These are phyloP conservation scores for Setophaga coronata DNA, from an alignment of 2,113 vertebrate species.

Conservation along the genomic window DNA sequence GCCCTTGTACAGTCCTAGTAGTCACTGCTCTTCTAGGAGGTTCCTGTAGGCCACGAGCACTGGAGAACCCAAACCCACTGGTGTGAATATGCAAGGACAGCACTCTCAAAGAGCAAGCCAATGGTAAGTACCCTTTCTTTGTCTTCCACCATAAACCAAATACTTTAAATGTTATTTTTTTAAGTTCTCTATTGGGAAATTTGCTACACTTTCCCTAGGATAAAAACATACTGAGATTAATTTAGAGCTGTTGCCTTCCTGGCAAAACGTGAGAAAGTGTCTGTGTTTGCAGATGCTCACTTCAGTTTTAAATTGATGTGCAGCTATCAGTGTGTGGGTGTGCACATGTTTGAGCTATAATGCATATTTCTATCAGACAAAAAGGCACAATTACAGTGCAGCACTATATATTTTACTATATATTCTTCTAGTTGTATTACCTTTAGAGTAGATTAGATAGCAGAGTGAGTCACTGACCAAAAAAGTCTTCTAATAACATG, in stretches of 20 bases:
- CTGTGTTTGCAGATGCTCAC: neutral
- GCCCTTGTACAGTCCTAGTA: constrained; percentile 24
- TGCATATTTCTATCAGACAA: neutral
- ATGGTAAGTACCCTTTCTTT: constrained; percentile 21
- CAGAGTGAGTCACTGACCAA: neutral
- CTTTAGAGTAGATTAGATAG: neutral
- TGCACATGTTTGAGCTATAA: neutral
- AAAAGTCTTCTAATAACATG: neutral
- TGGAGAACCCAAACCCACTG: constrained; percentile 49
- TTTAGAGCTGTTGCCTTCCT: neutral
- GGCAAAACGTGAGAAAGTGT: neutral
- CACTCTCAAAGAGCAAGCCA: constrained; percentile 52
- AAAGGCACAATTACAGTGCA: neutral
- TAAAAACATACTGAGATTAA: neutral
- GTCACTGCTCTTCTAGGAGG: constrained; percentile 27
- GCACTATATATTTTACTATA: neutral
- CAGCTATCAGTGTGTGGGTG: neutral
- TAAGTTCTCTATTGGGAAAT: neutral
- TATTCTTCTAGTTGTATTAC: neutral
- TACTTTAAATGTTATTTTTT: neutral
- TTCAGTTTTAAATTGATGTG: neutral
- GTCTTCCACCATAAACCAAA: neutral
- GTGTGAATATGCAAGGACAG: constrained; percentile 68
- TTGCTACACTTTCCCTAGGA: rapidly evolving
- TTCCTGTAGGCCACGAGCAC: constrained; percentile 50